phyloP scores from a whole-genome alignment of 2,113 vertebrate genomes.

The Eublepharis macularius region DNA sequence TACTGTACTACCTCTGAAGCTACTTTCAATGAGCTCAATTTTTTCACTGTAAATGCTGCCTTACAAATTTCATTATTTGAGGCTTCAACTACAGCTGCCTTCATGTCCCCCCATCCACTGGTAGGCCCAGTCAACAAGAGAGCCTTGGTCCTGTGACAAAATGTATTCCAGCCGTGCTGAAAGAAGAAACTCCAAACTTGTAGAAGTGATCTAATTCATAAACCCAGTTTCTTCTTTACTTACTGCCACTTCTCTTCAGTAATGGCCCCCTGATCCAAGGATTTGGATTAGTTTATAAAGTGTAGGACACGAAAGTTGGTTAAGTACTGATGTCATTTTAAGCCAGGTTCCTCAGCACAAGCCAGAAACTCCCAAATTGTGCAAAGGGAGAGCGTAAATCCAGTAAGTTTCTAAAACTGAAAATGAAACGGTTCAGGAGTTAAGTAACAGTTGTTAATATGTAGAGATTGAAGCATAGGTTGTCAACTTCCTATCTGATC shows the following conservation, averaged over 20 bases:
- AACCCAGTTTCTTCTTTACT: background rate
- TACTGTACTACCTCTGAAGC: slow-evolving; percentile 6
- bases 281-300: slow-evolving; percentile 4
- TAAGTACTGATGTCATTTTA: slow-evolving; percentile 2
- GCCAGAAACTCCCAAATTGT: background rate
- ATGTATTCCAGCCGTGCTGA: slow-evolving; percentile 23
- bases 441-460: background rate
- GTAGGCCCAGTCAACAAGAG: background rate
- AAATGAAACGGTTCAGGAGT: background rate
- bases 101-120: background rate
- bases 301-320: background rate
- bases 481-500: background rate
- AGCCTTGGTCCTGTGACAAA: slow-evolving; percentile 30
- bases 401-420: background rate
- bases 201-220: slow-evolving; percentile 21
- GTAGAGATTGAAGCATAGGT: background rate
- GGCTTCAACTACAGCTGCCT: background rate
- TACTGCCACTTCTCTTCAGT: slow-evolving; percentile 20
- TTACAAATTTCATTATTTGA: slow-evolving; percentile 1
- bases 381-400: background rate
- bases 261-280: slow-evolving; percentile 2
- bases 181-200: slow-evolving; percentile 24
- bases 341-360: background rate
- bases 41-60: background rate
- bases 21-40: background rate